phyloP scores from a whole-genome alignment of 2,888 invertebrate genomes.

The Pterobdella sp. region DNA sequence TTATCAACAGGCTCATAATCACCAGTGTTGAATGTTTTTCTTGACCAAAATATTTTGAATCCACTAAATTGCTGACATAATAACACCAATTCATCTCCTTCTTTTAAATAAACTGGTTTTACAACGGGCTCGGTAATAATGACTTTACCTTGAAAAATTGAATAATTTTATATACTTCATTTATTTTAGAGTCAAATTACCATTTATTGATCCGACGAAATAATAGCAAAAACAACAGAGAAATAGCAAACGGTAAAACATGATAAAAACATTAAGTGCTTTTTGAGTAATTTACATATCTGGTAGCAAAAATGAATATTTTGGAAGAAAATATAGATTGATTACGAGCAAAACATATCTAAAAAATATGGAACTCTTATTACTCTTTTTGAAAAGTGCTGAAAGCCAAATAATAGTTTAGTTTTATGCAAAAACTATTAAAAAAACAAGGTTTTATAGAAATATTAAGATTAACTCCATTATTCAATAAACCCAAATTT shows the following conservation, averaged over 20 bases:
- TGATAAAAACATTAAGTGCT: conserved; percentile 15
- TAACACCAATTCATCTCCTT: conserved; percentile 21
- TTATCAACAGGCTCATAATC: conserved; percentile 26
- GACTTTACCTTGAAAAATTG: conserved; percentile 20
- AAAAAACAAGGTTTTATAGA: too few species aligned
- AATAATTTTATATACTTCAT: neutral
- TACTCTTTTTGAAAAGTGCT: neutral
- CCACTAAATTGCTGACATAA: conserved; percentile 23
- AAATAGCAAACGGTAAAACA: conserved; percentile 14
- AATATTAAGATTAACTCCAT: too few species aligned
- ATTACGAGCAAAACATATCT: conserved; percentile 3
- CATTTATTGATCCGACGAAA: neutral
- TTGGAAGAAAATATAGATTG: neutral
- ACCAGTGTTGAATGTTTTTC: neutral
- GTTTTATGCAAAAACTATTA: too few species aligned
- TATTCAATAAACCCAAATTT: neutral
- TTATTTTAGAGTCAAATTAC: neutral
- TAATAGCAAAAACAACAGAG: conserved; percentile 13
- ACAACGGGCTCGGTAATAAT: conserved; percentile 22
- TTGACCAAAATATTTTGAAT: conserved; percentile 26
- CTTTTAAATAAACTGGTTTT: conserved; percentile 26
- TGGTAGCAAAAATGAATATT: neutral
- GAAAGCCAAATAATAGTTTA: neutral
- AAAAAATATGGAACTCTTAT: neutral
- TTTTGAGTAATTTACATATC: neutral